Percentiles rank a stretch among this genome's conserved stretches.
phyloP scores from a whole-genome alignment of 2,113 vertebrate species.

The Vanacampus margaritifer region DNA sequence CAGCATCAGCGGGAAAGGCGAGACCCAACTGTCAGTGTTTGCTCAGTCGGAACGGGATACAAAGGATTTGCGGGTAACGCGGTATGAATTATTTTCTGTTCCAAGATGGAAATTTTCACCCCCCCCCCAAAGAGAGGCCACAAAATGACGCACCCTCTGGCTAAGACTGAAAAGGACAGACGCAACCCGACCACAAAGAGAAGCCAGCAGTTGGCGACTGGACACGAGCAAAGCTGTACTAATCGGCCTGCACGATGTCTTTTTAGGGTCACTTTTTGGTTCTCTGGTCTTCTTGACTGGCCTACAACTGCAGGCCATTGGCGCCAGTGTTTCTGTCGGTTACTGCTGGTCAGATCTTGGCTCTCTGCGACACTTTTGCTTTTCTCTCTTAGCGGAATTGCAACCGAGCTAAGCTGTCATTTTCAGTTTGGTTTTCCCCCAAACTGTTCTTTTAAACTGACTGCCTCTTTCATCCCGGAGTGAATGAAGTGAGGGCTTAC shows the following conservation, averaged over 20 bases:
- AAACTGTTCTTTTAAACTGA: background rate
- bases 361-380: background rate
- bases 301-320: background rate
- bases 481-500: background rate
- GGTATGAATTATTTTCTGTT: background rate
- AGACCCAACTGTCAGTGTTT: slow-evolving; percentile 1
- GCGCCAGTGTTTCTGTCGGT: background rate
- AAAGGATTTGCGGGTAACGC: background rate
- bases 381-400: background rate
- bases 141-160: background rate
- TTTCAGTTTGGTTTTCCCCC: background rate
- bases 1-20: background rate
- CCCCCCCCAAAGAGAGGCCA: background rate
- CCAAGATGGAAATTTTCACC: background rate
- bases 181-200: background rate
- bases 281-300: background rate
- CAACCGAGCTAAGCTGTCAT: background rate
- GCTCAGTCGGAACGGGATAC: background rate
- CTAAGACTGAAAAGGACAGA: background rate
- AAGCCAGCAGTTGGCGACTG: background rate
- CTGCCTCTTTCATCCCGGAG: background rate
- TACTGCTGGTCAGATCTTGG: background rate
- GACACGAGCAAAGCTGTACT: background rate
- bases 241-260: background rate
- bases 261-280: background rate